Conservation (phyloP, 92 coral and sea anemone species). For the Zoanthus solanderi region DNA sequence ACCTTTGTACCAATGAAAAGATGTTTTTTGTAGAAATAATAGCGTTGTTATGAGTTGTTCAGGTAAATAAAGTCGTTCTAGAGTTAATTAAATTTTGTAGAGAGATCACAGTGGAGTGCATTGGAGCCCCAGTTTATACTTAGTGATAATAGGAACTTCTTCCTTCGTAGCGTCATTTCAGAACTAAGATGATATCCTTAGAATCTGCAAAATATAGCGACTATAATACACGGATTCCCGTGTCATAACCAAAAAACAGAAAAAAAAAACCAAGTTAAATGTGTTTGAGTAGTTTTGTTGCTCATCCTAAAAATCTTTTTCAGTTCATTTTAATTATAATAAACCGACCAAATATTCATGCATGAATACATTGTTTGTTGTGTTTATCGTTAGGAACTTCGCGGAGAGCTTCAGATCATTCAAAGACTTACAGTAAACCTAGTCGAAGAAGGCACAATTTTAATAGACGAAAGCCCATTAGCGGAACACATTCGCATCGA, state of each 20-base stretch:
- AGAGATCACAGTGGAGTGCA: background rate
- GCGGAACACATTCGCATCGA: constrained; percentile 59
- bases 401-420: constrained; percentile 75
- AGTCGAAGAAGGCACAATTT: constrained; percentile 42
- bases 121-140: background rate
- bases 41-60: constrained; percentile 28
- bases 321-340: background rate
- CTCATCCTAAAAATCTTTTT: background rate
- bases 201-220: too few species aligned
- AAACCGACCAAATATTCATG: background rate
- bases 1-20: constrained; percentile 16
- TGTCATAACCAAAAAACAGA: too few species aligned
- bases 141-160: background rate
- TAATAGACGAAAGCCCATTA: constrained; percentile 59
- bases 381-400: constrained; percentile 67
- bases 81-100: background rate
- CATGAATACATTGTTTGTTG: background rate
- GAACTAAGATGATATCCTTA: too few species aligned
- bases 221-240: too few species aligned
- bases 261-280: too few species aligned
- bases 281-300: too few species aligned
- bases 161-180: background rate
- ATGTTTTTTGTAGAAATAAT: background rate
- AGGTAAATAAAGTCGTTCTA: background rate
- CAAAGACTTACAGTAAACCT: constrained; percentile 68